phyloP scores from a whole-genome alignment of 2,797 vertebrate genomes.

The Leucoraja ocellata region DNA sequence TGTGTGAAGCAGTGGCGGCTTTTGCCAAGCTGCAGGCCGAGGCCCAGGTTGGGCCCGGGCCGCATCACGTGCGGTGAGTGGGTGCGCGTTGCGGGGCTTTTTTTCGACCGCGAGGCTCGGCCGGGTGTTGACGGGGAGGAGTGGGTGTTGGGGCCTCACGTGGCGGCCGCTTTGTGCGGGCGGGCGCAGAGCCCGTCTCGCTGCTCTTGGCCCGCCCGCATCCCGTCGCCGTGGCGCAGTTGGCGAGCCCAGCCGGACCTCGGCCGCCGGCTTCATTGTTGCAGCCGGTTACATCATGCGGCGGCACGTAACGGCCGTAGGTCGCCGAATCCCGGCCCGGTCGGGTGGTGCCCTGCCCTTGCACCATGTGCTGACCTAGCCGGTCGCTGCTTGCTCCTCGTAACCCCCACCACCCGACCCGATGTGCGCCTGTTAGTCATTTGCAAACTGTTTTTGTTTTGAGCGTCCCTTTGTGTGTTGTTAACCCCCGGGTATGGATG shows the following conservation, averaged over 20 bases:
- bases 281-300: conserved; percentile 22
- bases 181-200: neutral
- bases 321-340: neutral
- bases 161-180: conserved; percentile 25
- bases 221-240: conserved; percentile 13
- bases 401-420: too few species aligned
- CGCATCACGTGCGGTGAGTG: conserved; percentile 29
- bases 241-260: neutral
- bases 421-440: neutral
- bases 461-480: neutral
- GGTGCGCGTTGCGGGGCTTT: neutral
- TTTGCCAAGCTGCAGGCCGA: neutral
- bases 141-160: neutral
- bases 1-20: neutral
- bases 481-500: neutral
- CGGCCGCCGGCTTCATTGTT: neutral
- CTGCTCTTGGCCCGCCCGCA: neutral
- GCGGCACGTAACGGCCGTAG: neutral
- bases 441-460: neutral
- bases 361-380: neutral
- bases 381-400: too few species aligned
- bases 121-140: neutral
- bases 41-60: neutral
- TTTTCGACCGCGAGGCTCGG: neutral
- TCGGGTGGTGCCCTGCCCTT: neutral